Conservation (phyloP, 2,888 invertebrate species). For the Acleris laterana region DNA sequence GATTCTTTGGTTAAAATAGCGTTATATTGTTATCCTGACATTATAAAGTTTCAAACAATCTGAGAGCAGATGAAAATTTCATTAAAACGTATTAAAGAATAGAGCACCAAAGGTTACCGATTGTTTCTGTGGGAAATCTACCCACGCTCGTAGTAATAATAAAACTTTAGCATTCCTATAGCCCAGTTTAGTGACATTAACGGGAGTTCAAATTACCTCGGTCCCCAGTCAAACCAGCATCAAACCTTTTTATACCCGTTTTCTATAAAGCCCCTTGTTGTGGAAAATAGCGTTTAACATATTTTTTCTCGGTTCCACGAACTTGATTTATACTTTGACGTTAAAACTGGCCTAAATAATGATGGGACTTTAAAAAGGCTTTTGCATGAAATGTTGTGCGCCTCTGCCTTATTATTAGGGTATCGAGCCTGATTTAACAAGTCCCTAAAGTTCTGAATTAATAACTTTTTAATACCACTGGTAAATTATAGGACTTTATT, state of each 20-base stretch:
- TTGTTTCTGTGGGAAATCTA: too few relatives aligned
- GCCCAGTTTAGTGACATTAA: not conserved
- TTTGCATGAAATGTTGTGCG: slow-evolving; percentile 6
- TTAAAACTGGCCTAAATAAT: slow-evolving; percentile 15
- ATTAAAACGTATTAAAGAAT: too few relatives aligned
- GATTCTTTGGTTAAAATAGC: too few relatives aligned
- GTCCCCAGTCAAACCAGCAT: not conserved
- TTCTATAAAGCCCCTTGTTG: slow-evolving; percentile 5
- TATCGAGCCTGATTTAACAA: not conserved
- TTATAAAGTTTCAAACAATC: too few relatives aligned
- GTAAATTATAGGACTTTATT: too few relatives aligned
- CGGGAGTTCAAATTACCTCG: not conserved
- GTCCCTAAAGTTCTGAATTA: too few relatives aligned
- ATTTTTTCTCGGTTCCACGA: slow-evolving; percentile 4
- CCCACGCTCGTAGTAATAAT: too few relatives aligned
- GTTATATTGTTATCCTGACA: too few relatives aligned
- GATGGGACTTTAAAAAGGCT: slow-evolving; percentile 21
- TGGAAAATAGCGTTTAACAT: slow-evolving; percentile 9
- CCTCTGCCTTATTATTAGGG: slow-evolving; percentile 21
- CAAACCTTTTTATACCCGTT: slow-evolving; percentile 8
- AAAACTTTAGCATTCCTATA: not conserved
- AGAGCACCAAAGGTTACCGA: too few relatives aligned
- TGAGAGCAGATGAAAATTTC: too few relatives aligned
- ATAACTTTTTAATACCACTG: too few relatives aligned
- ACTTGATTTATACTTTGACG: slow-evolving; percentile 18